phyloP scores from a whole-genome alignment of 2,113 vertebrate genomes.

The Campylorhamphus procurvoides region DNA sequence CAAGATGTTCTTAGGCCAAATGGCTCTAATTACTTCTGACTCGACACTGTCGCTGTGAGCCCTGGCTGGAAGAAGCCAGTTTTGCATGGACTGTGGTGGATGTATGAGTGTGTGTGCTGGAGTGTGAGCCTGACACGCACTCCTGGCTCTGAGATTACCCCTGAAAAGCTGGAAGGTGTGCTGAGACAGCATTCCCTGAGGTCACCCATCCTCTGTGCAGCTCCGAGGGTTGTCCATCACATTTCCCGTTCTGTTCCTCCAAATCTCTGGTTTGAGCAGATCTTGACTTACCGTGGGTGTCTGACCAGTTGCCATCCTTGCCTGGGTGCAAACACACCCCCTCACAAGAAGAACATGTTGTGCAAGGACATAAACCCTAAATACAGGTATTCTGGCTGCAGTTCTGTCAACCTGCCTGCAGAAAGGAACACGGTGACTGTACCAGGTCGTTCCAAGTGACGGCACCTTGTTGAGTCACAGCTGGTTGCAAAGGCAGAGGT shows the following conservation, averaged over 20 bases:
- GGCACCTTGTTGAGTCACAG: not conserved
- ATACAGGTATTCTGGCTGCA: not conserved
- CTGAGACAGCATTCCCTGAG: not conserved
- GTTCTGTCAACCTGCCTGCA: not conserved
- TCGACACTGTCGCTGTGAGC: not conserved
- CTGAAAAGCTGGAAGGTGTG: not conserved
- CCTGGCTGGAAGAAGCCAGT: not conserved
- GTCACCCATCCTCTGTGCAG: not conserved
- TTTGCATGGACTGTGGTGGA: not conserved
- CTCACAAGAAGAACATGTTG: not conserved
- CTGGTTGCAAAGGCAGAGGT: not conserved
- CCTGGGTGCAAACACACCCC: not conserved
- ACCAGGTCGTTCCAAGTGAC: fast-evolving
- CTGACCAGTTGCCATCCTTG: not conserved
- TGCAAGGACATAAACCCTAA: not conserved
- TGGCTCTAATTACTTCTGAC: not conserved
- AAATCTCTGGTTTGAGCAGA: not conserved
- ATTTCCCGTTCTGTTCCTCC: not conserved
- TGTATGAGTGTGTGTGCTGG: not conserved
- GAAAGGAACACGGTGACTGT: not conserved
- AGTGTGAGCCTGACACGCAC: fast-evolving
- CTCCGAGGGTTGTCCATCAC: fast-evolving
- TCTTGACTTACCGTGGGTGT: not conserved
- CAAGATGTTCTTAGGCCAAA: not conserved
- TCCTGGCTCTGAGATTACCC: not conserved